phyloP scores from a whole-genome alignment of 2,888 invertebrate genomes.

The Cordilura impudica region DNA sequence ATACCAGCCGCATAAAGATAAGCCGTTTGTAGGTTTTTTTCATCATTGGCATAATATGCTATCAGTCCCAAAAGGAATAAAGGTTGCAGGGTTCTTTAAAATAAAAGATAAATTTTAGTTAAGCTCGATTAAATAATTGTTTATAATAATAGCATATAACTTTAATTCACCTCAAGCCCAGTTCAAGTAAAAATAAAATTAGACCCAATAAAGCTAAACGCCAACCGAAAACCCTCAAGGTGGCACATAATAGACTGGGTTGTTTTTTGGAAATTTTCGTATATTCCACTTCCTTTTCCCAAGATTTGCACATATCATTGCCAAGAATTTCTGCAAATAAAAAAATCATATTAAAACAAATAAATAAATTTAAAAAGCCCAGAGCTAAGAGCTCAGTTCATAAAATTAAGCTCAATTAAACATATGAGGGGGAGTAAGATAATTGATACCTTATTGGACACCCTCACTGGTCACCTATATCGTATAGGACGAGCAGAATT shows the following conservation, averaged over 20 bases:
- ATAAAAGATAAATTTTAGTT: neutral
- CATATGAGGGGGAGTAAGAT: no score
- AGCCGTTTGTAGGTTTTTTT: conserved; percentile 79
- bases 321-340: conserved; percentile 78
- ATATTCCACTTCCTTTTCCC: conserved; percentile 80
- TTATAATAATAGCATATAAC: neutral
- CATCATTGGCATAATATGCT: conserved; percentile 79
- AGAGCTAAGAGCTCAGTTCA: no score
- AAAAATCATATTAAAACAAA: neutral
- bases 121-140: neutral
- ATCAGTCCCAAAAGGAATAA: conserved; percentile 82
- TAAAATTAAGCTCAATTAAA: no score
- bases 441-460: no score
- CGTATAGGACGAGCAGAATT: no score
- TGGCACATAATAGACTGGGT: conserved; percentile 77
- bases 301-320: conserved; percentile 80
- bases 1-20: conserved; percentile 87
- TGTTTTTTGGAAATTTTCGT: conserved; percentile 74
- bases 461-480: no score
- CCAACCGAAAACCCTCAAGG: conserved; percentile 82
- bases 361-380: no score
- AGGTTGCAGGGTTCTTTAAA: conserved; percentile 82
- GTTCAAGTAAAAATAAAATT: conserved; percentile 81
- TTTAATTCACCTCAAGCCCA: conserved; percentile 79
- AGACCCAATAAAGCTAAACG: conserved; percentile 81